phyloP scores from a whole-genome alignment of 2,888 invertebrate species.

The Oscheius sp. region DNA sequence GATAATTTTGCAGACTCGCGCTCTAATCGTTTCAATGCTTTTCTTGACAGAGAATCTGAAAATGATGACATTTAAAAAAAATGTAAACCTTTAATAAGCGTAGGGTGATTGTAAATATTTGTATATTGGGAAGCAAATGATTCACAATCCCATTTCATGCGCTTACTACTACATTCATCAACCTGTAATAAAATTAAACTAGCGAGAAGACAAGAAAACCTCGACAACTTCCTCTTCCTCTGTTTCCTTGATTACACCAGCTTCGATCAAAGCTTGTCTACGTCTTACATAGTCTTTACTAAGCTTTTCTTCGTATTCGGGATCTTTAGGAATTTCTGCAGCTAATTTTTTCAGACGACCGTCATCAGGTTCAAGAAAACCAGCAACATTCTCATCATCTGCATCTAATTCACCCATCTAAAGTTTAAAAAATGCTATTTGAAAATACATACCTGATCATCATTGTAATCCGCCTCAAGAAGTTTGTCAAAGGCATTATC shows the following conservation, averaged over 20 bases:
- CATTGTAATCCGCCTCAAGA: conserved; percentile 50
- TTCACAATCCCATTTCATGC: conserved; percentile 67
- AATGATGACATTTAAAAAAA: too few species aligned
- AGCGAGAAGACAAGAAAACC: conserved; percentile 13
- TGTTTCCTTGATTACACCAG: conserved; percentile 48
- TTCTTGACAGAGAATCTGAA: conserved; percentile 51
- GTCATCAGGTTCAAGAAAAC: conserved; percentile 79
- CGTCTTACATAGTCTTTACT: conserved; percentile 51
- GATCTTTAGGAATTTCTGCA: conserved; percentile 79
- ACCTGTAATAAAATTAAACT: conserved; percentile 31
- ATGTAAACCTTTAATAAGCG: conserved; percentile 77
- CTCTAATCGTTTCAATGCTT: conserved; percentile 47
- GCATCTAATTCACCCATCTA: conserved; percentile 54
- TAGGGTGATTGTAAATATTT: conserved; percentile 90
- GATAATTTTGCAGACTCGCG: conserved; percentile 58
- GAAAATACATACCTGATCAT: conserved; percentile 37
- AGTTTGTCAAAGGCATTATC: conserved; percentile 52
- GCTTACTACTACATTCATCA: conserved; percentile 46
- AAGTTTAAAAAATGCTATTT: not conserved
- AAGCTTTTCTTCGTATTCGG: conserved; percentile 49
- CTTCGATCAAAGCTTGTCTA: conserved; percentile 48
- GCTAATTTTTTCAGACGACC: conserved; percentile 80
- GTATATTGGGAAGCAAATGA: conserved; percentile 80
- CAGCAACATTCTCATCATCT: conserved; percentile 74
- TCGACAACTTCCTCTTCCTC: conserved; percentile 51